Evolutionary conservation across 2,113 vertebrate species (phyloP).

Genomic region (Meleagris gallopavo): DNA sequence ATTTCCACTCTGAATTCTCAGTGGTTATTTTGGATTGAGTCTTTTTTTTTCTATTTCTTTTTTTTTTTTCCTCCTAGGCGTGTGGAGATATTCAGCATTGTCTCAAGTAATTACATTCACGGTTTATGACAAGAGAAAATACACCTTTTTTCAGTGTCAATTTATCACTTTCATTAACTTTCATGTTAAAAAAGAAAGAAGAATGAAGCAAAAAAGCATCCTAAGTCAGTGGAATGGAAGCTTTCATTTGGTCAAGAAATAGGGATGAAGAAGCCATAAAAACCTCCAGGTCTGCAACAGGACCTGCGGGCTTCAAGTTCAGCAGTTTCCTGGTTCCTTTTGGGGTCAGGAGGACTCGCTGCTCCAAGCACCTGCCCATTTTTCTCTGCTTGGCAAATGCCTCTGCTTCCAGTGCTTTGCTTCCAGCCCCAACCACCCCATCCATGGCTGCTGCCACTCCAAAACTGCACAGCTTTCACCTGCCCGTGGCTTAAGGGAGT

Average conservation of each 20-base stretch:
- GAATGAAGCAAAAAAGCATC: slow-evolving; percentile 8
- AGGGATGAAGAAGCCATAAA: neutral
- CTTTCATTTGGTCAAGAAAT: neutral
- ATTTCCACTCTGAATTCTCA: slow-evolving; percentile 76
- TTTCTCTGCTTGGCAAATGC: neutral
- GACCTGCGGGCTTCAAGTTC: rapidly evolving
- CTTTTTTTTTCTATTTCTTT: neutral
- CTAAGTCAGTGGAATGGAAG: neutral
- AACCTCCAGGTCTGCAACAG: neutral
- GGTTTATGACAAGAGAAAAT: slow-evolving; percentile 42
- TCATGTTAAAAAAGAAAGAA: neutral
- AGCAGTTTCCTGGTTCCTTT: neutral
- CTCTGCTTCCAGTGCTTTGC: neutral
- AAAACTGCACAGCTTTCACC: neutral
- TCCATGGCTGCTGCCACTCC: neutral
- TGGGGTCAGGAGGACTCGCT: neutral
- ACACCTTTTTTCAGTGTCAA: slow-evolving; percentile 35
- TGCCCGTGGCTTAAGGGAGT: rapidly evolving
- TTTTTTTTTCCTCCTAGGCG: neutral
- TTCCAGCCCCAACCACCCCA: rapidly evolving
- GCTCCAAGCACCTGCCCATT: neutral
- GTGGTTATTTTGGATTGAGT: slow-evolving; percentile 68
- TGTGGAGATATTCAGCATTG: slow-evolving; percentile 65
- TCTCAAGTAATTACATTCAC: slow-evolving; percentile 66
- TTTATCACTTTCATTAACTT: slow-evolving; percentile 3